Base-by-base conservation (phyloP, 2,888 invertebrate genomes). In the Sphaerophoria rueppellii region DNA sequence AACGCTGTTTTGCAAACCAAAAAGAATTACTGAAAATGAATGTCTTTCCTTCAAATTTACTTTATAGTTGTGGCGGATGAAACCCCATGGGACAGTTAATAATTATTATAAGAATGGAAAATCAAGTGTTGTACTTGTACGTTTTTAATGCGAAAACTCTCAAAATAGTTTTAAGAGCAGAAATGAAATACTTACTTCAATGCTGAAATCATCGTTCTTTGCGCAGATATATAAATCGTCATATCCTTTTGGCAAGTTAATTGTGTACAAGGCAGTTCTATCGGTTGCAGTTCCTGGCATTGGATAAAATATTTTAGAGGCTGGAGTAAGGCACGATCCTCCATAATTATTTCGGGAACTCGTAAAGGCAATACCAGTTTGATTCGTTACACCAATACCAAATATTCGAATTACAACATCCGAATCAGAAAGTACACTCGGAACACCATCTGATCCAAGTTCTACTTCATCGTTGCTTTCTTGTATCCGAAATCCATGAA, bases 281-380 rank as follows among this genome's bases (percentile, higher is more conserved):
- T 88, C 87, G 0, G 90, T 89, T 0, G 93, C 88, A 0, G 93
- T 92, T 4, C 91, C 92, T 52, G 92, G 90, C 70, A 92, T 90
- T 4, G 93, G 91, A 93, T 94, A 92, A 32, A 91, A 92, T 85
- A 87, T 88, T 54, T 86, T 87, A 16, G 91, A 89, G 2, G 83
- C 78, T 50, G 90, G 89, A 65, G 88, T 82, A 40, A 89, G 85
- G 91, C 97, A 97, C 0, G 93, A 90, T 14, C 93, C 93, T 1
- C 94, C 94, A 79, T 91, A 93, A 0, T 90, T 88, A 57, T 93
- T 93, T 0, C 89, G 86, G 50, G 93, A 92, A 75, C 94, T 93
- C 0, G 97, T 97, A 89, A 97, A 96, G 0, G 95, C 94, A 67
- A 97, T 93, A 60, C 94, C 92, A 0, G 96, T 96, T 75, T 93